Percentiles rank a stretch among this genome's conserved stretches.
Evolutionary conservation across 2,797 vertebrate genomes (phyloP).

Genomic region (Parambassis ranga): DNA sequence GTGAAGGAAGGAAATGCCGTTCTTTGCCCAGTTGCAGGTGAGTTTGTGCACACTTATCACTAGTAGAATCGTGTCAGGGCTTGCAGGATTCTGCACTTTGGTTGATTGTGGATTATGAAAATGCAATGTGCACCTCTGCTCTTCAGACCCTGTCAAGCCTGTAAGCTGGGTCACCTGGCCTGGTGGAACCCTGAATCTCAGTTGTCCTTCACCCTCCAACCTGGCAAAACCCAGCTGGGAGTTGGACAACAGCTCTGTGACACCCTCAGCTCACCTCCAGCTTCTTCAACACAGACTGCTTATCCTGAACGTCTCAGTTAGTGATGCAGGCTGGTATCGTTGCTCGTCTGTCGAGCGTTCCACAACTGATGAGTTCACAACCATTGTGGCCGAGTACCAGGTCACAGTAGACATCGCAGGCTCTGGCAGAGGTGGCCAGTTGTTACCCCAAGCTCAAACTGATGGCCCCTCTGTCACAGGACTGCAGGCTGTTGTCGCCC

Average conservation of each 20-base stretch:
- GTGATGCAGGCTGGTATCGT: slow-evolving; percentile 64
- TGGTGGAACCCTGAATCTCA: slow-evolving; percentile 65
- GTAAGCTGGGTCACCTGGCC: slow-evolving; percentile 30
- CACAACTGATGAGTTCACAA: slow-evolving; percentile 29
- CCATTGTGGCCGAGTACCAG: slow-evolving; percentile 48
- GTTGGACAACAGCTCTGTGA: slow-evolving; percentile 31
- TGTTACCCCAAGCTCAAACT: no score
- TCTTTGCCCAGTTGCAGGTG: slow-evolving; percentile 74
- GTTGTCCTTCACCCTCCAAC: slow-evolving; percentile 71
- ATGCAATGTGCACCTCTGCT: neutral
- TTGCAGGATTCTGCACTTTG: neutral
- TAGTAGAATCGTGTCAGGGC: no score
- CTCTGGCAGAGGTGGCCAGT: neutral
- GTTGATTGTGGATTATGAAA: neutral
- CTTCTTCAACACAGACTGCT: slow-evolving; percentile 61
- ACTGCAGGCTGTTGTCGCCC: slow-evolving; percentile 45
- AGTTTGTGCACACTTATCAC: slow-evolving; percentile 20
- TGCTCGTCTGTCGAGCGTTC: slow-evolving; percentile 76
- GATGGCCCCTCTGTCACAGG: slow-evolving; percentile 29
- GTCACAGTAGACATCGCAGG: slow-evolving; percentile 31
- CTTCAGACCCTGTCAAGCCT: slow-evolving; percentile 56
- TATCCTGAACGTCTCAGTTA: slow-evolving; percentile 59
- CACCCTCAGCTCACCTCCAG: slow-evolving; percentile 37
- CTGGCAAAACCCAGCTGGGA: slow-evolving; percentile 73
- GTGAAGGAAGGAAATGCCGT: slow-evolving; percentile 71